A percentile compares a stretch with the other conserved stretches of the same genome.
These are phyloP conservation scores for Boloria euphrosyne DNA, from an alignment of 2,888 invertebrate genomes.

Conservation along the genomic window DNA sequence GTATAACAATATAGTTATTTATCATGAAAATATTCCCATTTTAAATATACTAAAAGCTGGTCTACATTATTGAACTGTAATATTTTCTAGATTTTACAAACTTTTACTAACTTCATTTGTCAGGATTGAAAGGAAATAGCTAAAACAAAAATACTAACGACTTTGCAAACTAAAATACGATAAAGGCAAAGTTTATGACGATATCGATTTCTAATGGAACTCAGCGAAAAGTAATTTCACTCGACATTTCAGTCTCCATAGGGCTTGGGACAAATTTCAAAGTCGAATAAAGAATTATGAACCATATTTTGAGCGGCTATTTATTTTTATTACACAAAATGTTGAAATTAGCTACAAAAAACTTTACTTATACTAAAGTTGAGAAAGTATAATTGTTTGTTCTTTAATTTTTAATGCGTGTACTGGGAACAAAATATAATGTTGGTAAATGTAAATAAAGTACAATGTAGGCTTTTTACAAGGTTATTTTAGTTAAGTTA, in stretches of 20 bases:
- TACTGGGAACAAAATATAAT: no score
- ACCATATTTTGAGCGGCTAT: constrained; percentile 27
- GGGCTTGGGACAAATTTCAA: constrained; percentile 16
- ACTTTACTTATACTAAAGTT: neutral
- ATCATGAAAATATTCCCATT: no score
- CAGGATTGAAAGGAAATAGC: constrained; percentile 7
- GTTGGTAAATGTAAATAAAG: no score
- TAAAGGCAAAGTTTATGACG: constrained; percentile 23
- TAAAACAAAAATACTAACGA: constrained; percentile 14
- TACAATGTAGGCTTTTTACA: no score
- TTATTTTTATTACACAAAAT: constrained; percentile 12
- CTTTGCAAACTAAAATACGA: constrained; percentile 20
- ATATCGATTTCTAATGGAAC: constrained; percentile 30
- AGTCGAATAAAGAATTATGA: constrained; percentile 25
- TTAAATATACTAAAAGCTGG: no score
- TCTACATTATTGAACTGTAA: neutral
- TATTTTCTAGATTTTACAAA: no score
- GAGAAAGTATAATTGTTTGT: neutral
- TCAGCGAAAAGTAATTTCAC: constrained; percentile 25
- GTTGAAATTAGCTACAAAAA: neutral
- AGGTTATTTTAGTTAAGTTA: no score
- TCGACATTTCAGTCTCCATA: constrained; percentile 24
- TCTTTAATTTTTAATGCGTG: no score
- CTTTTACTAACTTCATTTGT: constrained; percentile 1
- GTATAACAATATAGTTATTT: no score